These are phyloP conservation scores for Dryobota labecula DNA, from an alignment of 2,888 invertebrate species.

Conservation along the genomic window DNA sequence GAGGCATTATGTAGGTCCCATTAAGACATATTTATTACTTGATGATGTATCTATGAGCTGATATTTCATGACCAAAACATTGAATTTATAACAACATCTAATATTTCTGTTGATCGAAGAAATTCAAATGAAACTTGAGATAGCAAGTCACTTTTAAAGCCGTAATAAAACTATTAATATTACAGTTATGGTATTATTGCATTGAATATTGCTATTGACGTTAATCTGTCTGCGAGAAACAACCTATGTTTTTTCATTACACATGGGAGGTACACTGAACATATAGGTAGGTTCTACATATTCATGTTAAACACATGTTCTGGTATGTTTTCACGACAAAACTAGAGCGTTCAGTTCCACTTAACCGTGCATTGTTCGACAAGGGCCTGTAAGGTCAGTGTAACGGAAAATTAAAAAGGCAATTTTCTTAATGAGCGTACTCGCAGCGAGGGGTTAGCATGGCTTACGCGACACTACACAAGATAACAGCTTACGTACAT, in stretches of 20 bases:
- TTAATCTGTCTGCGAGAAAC: slow-evolving; percentile 29
- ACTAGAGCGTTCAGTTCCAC: slow-evolving; percentile 65
- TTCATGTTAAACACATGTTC: slow-evolving; percentile 39
- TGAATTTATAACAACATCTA: background rate
- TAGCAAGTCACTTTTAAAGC: slow-evolving; percentile 15
- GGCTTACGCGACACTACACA: slow-evolving; percentile 64
- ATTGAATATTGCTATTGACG: slow-evolving; percentile 18
- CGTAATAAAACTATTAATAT: slow-evolving; percentile 35
- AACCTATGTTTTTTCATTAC: background rate
- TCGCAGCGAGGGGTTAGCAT: slow-evolving; percentile 73
- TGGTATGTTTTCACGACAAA: slow-evolving; percentile 56
- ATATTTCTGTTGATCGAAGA: slow-evolving; percentile 5
- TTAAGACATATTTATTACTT: slow-evolving; percentile 38
- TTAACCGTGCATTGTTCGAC: slow-evolving; percentile 69
- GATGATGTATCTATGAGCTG: slow-evolving; percentile 18
- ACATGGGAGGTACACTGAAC: background rate
- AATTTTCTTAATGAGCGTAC: slow-evolving; percentile 84
- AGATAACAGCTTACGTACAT: slow-evolving; percentile 48
- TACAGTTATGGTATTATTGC: slow-evolving; percentile 23
- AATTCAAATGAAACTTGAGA: slow-evolving; percentile 18
- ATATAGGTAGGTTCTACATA: background rate
- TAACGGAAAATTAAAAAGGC: slow-evolving; percentile 87
- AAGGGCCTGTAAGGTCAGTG: slow-evolving; percentile 69
- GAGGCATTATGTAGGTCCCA: slow-evolving; percentile 26
- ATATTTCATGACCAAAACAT: slow-evolving; percentile 6